Evolutionary conservation across 2,888 invertebrate genomes (phyloP), one percentile per base, ranked within the genome.

Genomic region (Listrodromus nycthemerus): DNA sequence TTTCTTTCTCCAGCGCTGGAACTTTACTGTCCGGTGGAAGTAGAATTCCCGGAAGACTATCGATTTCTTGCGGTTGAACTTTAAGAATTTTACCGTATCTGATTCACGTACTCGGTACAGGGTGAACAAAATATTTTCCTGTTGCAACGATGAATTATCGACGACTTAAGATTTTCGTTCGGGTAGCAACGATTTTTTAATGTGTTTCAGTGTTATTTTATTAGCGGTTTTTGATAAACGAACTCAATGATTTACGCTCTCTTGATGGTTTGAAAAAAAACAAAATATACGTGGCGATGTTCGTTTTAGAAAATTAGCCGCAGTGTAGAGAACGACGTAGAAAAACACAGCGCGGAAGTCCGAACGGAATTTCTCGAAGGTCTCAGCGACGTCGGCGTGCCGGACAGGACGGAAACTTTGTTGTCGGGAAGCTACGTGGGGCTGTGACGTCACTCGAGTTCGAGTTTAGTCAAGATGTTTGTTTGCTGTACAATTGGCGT

Each of bases 281-380:
- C 13, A 10, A 45, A 45, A 45, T 16, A 13, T 2, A 45, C 41
- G 41, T 16, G 41, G 16, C 41, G 16, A 4, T 45, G 16, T 16
- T 16, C 41, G 13, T 2, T 45, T 45, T 4, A 4, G 41, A 16
- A 45, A 45, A 45, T 13, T 16, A 5, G 13, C 5, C 55, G 21
- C 8, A 3, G 10, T 10, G 24, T 19, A 5, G 55, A 24, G 55
- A 55, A 8, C 21, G 52, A 52, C 19, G 52, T 1, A 21, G 45
- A 75, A 21, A 24, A 61, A 30, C 30, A 21, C 30, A n/a, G 58
- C 48, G 70, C 84, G 84, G 79, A 82, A 84, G 79, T 79, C 10
- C 33, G 65, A 24, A 30, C 48, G 48, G 52, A 82, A 71, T 80
- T 67, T 73, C 65, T 67, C 75, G 75, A 84, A 84, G 79, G 71